Evolutionary conservation across 2,888 invertebrate species (phyloP), one percentile per base, ranked within the genome.

Genomic region (Yponomeuta plumbellus): DNA sequence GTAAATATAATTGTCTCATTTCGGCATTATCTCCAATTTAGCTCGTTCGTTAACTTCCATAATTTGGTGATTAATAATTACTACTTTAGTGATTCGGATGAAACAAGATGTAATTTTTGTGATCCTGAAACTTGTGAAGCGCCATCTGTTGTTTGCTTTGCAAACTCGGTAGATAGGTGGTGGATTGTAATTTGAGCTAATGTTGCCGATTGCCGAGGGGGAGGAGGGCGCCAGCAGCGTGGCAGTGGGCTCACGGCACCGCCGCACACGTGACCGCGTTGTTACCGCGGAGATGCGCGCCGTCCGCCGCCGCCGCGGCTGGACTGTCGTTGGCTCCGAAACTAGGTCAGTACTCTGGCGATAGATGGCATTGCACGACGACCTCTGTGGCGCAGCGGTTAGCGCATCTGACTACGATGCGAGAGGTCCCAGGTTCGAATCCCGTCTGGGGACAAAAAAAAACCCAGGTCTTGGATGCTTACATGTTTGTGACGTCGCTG

Each of bases 301-400:
- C 44, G 81, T 91, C 23, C 84, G 95, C 65, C 92, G 95, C 67
- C 87, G 94, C 63, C 91, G 95, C 64, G 95, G 95, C 61, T 95
- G 95, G 95, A 95, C 95, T 5, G 95, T 95, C 64, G 93, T 95
- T 68, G 95, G 95, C 72, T 94, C 94, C 72, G 95, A 95, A 91
- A 91, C 95, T 76, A 93, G 95, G 95, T 95, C 85, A 92, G 86
- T 81, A 40, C 20, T 2, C 21, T n/a, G 44, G 66, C 71, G 68
- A 74, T 71, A 89, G 90, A 84, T 86, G 90, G 72, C 86, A 80
- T 75, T 85, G 64, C n/a, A n/a, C n/a, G n/a, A n/a, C n/a, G n/a
- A n/a, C n/a, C n/a, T n/a, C n/a, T n/a, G n/a, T n/a, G n/a, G n/a
- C n/a, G n/a, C n/a, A n/a, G n/a, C n/a, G n/a, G n/a, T n/a, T n/a